A percentile compares a stretch with the other conserved stretches of the same genome.
These are phyloP conservation scores for Canis aureus DNA, from an alignment of 2,113 vertebrate genomes.

Conservation along the genomic window DNA sequence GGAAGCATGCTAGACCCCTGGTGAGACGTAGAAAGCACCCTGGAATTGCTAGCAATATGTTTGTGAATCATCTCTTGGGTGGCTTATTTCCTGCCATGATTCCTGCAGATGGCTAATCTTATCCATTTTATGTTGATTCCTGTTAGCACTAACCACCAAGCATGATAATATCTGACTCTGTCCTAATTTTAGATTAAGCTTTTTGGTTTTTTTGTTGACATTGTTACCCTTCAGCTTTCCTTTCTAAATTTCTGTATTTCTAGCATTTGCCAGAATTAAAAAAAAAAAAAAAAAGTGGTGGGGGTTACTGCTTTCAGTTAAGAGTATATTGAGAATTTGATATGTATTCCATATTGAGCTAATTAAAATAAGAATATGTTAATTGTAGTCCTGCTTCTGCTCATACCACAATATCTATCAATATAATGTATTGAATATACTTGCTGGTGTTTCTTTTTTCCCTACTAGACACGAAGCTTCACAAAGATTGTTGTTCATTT, in stretches of 20 bases:
- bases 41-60: constrained; percentile 66
- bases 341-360: neutral
- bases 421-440: neutral
- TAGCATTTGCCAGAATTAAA: constrained; percentile 17
- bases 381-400: neutral
- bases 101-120: constrained; percentile 77
- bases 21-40: constrained; percentile 70
- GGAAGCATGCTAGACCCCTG: constrained; percentile 54
- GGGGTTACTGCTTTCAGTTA: neutral
- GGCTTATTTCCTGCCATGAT: constrained; percentile 72
- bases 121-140: constrained; percentile 58
- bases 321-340: neutral
- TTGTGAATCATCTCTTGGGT: constrained; percentile 72
- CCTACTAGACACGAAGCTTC: neutral
- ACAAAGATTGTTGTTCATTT: constrained; percentile 6
- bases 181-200: constrained; percentile 65
- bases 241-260: constrained; percentile 62
- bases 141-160: constrained; percentile 44
- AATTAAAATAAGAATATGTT: constrained; percentile 20
- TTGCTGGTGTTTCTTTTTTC: neutral
- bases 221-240: constrained; percentile 26
- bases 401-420: neutral
- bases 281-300: neutral
- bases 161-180: constrained; percentile 41
- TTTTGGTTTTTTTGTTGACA: neutral